phyloP scores from a whole-genome alignment of 2,888 invertebrate genomes.

The Cryptus viduatorius region DNA sequence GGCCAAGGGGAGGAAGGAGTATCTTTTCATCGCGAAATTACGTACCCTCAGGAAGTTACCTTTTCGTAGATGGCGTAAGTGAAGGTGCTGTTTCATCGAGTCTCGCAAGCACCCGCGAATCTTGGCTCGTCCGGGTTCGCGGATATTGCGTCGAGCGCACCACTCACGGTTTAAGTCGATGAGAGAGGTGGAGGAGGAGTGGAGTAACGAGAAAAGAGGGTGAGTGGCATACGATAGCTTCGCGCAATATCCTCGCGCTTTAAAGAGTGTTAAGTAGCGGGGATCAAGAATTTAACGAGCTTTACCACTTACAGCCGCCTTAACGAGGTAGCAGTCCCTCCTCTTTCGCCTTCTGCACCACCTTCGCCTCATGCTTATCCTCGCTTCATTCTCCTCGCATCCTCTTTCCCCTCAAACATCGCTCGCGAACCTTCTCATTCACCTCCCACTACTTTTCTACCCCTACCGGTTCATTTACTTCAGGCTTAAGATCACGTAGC shows the following conservation, averaged over 20 bases:
- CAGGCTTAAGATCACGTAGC: slow-evolving; percentile 62
- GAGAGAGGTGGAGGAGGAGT: not conserved
- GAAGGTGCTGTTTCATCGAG: slow-evolving; percentile 37
- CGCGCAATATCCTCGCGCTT: slow-evolving; percentile 52
- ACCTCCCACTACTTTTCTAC: slow-evolving; percentile 34
- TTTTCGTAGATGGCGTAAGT: slow-evolving; percentile 27
- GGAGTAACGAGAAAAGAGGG: slow-evolving; percentile 5
- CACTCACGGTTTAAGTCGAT: slow-evolving; percentile 39
- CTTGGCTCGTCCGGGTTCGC: slow-evolving; percentile 23
- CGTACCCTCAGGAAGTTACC: slow-evolving; percentile 7
- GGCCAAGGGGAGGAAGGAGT: not conserved
- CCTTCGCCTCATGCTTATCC: slow-evolving; percentile 33
- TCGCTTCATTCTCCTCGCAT: slow-evolving; percentile 42
- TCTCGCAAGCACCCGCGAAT: slow-evolving; percentile 39
- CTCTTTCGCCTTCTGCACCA: slow-evolving; percentile 42
- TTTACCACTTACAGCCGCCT: slow-evolving; percentile 69
- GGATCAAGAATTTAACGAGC: slow-evolving; percentile 71
- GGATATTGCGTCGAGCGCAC: slow-evolving; percentile 38
- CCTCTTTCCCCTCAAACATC: slow-evolving; percentile 15
- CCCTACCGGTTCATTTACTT: slow-evolving; percentile 63
- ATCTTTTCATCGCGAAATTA: slow-evolving; percentile 51
- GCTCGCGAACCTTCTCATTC: slow-evolving; percentile 47
- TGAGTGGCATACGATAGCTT: slow-evolving; percentile 60
- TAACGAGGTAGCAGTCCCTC: slow-evolving; percentile 66
- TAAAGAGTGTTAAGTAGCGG: slow-evolving; percentile 70